Evolutionary conservation across 2,797 vertebrate species (phyloP).

Genomic region (Lepilemur septentrionalis): DNA sequence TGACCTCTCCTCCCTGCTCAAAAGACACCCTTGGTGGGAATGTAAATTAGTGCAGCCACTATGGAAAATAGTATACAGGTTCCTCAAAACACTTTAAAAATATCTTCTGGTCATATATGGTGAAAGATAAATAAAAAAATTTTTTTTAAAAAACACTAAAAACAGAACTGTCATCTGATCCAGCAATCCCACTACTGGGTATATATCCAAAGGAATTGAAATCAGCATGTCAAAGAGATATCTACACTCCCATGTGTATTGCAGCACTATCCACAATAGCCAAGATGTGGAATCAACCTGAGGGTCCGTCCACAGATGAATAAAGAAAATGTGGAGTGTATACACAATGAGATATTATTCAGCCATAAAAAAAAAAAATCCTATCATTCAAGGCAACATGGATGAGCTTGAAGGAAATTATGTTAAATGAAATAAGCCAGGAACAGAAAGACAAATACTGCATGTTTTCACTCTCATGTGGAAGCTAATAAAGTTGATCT

Average conservation of each 20-base stretch:
- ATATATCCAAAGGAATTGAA: not conserved
- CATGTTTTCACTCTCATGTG: not conserved
- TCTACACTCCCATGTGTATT: not conserved
- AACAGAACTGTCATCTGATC: not conserved
- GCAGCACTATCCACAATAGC: not conserved
- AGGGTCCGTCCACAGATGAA: not conserved
- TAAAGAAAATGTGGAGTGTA: not conserved
- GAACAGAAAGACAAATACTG: not conserved
- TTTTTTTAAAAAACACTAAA: not conserved
- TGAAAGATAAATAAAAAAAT: too few relatives aligned
- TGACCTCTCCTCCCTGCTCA: not conserved
- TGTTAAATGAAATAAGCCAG: not conserved
- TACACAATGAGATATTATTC: not conserved
- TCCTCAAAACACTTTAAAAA: not conserved
- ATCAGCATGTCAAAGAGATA: not conserved
- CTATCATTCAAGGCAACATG: not conserved
- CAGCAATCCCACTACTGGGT: not conserved
- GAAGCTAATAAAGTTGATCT: not conserved
- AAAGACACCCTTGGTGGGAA: not conserved
- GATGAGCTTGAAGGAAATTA: not conserved
- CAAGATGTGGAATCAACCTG: not conserved
- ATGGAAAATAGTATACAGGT: not conserved
- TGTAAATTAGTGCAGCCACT: not conserved
- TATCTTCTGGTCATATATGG: not conserved
- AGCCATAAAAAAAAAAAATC: not conserved